phyloP scores from a whole-genome alignment of 2,888 invertebrate genomes.

The Tribolium freemani region DNA sequence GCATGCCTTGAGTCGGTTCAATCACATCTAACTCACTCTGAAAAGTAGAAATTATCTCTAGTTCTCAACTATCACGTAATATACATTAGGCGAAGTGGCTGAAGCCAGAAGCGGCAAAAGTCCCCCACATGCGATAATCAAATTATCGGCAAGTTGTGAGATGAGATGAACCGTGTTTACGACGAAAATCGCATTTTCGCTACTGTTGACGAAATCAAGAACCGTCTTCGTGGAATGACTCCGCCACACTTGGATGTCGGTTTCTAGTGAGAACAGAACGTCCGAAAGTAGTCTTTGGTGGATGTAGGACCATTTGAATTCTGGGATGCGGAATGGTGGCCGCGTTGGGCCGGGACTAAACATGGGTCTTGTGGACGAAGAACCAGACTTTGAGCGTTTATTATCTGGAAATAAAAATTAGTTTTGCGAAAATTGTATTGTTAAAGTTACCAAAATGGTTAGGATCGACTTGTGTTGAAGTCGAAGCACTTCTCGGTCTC shows the following conservation, averaged over 20 bases:
- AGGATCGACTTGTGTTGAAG: slow-evolving; percentile 87
- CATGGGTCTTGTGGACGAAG: slow-evolving; percentile 83
- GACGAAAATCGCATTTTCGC: slow-evolving; percentile 98
- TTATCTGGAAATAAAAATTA: slow-evolving; percentile 46
- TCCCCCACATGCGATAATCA: slow-evolving; percentile 99
- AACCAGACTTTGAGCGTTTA: slow-evolving; percentile 76
- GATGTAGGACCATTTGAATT: slow-evolving; percentile 99
- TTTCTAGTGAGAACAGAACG: slow-evolving; percentile 95
- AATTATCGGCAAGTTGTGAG: slow-evolving; percentile 98
- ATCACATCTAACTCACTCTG: slow-evolving; percentile 98
- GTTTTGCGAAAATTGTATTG: neutral
- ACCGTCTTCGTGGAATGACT: slow-evolving; percentile 98
- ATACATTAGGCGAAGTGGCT: slow-evolving; percentile 98
- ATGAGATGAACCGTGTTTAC: slow-evolving; percentile 99
- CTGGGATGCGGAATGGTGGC: slow-evolving; percentile 98
- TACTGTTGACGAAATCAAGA: slow-evolving; percentile 97
- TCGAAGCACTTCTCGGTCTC: slow-evolving; percentile 83
- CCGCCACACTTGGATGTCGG: slow-evolving; percentile 93
- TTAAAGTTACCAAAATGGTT: slow-evolving; percentile 81
- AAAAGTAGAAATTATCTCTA: slow-evolving; percentile 15
- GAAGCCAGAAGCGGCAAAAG: slow-evolving; percentile 96
- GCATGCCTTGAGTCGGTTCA: slow-evolving; percentile 99
- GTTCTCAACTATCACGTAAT: slow-evolving; percentile 59
- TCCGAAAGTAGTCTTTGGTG: slow-evolving; percentile 97
- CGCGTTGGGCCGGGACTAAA: slow-evolving; percentile 94